Base-by-base conservation (phyloP, 2,113 vertebrate species). In the Suncus etruscus region DNA sequence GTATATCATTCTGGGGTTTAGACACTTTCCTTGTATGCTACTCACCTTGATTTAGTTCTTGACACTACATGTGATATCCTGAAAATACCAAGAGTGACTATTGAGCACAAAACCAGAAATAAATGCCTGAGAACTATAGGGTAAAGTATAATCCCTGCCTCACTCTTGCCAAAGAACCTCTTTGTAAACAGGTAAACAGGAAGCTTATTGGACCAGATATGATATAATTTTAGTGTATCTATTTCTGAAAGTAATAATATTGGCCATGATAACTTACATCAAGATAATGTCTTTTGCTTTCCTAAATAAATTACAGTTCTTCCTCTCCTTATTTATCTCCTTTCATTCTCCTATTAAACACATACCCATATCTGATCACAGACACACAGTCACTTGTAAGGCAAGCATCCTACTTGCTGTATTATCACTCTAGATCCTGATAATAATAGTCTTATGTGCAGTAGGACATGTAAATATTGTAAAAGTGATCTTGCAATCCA, bases 201-300 rank as follows among this genome's bases (percentile, higher is more conserved):
- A 16, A 61, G 18, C 22, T 61, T 61, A 61, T 61, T 22, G 18
- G 14, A 61, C 58, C 58, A 61, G 16, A 61, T 61, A 20, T 22
- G 18, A 6, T 61, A 61, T 61, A 16, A 61, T 61, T 61, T 15
- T 61, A 18, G 70, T 70, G 32, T 3, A 24, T 92, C 20, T 80
- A 16, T 32, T 94, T 92, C 76, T 76, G 0, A 86, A 87, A 86
- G 7, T 74, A 39, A 68, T 88, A 8, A 54, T 72, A 69, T 2
- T 32, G 29, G 51, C 85, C 6, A 68, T 83, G 66, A 82, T 81
- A 77, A 32, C 20, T 70, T 50, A n/a, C 0, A 58, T 29, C n/a
- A 11, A 70, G 31, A 45, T 69, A 29, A 83, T 47, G 79, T 9
- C 10, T 87, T 79, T 39, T 50, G 65, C 10, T 95, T 96, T 95